phyloP scores from a whole-genome alignment of 2,888 invertebrate genomes.

The Gnatocerus cornutus region DNA sequence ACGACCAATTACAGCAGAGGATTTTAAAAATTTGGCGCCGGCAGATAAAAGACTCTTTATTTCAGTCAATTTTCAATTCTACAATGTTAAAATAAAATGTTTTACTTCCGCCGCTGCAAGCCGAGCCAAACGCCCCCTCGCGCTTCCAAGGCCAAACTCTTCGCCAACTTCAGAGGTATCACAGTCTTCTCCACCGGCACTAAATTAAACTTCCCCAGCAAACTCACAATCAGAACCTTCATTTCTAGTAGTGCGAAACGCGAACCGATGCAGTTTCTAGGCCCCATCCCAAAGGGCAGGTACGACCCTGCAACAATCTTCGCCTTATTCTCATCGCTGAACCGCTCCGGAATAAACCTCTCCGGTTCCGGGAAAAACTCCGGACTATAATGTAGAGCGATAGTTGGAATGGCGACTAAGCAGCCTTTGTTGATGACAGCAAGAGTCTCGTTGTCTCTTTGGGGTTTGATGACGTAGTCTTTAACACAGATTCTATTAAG shows the following conservation, averaged over 20 bases:
- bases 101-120: slow-evolving; percentile 13
- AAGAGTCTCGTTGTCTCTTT: slow-evolving; percentile 64
- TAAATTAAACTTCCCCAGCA: slow-evolving; percentile 63
- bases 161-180: slow-evolving; percentile 57
- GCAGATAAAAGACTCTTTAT: too few species aligned
- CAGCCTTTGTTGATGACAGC: slow-evolving; percentile 70
- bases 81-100: too few species aligned
- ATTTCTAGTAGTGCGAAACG: slow-evolving; percentile 66
- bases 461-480: slow-evolving; percentile 73
- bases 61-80: too few species aligned
- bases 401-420: slow-evolving; percentile 70
- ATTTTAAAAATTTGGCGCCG: too few species aligned
- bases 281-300: slow-evolving; percentile 72
- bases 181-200: slow-evolving; percentile 61
- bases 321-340: slow-evolving; percentile 64
- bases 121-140: slow-evolving; percentile 59
- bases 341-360: slow-evolving; percentile 71
- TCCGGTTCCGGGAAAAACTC: slow-evolving; percentile 74
- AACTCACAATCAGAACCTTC: slow-evolving; percentile 62
- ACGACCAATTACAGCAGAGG: too few species aligned
- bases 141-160: slow-evolving; percentile 52
- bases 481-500: slow-evolving; percentile 74
- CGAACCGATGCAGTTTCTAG: slow-evolving; percentile 66
- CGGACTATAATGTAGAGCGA: slow-evolving; percentile 74
- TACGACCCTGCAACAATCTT: slow-evolving; percentile 72